phyloP scores from a whole-genome alignment of 2,113 vertebrate genomes.

The Oncorhynchus tshawytscha region DNA sequence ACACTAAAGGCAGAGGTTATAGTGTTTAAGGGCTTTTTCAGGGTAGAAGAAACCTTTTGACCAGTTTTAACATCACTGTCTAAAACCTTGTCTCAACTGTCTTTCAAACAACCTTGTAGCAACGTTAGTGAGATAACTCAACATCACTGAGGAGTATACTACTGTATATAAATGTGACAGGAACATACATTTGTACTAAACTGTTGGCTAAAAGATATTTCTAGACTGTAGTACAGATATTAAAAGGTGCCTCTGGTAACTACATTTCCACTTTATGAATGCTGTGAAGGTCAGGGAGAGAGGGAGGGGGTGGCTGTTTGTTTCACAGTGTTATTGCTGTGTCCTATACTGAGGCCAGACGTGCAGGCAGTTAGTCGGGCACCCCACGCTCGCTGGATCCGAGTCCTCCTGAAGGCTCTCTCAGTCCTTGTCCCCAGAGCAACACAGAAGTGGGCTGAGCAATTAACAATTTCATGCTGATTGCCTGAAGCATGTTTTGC shows the following conservation, averaged over 20 bases:
- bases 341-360: constrained; percentile 38
- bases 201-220: neutral
- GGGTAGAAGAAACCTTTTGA: neutral
- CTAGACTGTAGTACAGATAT: neutral
- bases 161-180: neutral
- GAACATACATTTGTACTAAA: neutral
- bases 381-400: constrained; percentile 60
- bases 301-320: constrained; percentile 17
- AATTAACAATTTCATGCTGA: constrained; percentile 92
- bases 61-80: constrained; percentile 3
- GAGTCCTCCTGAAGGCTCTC: constrained; percentile 75
- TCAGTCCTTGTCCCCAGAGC: constrained; percentile 81
- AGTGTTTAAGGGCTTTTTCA: neutral
- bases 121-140: neutral
- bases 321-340: constrained; percentile 31
- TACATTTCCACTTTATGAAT: constrained; percentile 17
- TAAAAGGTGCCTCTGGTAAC: constrained; percentile 30
- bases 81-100: neutral
- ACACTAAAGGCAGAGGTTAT: neutral
- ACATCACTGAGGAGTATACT: constrained; percentile 11
- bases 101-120: constrained; percentile 7
- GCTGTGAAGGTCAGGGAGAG: constrained; percentile 39
- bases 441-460: constrained; percentile 81
- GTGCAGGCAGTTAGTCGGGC: constrained; percentile 67
- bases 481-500: constrained; percentile 87